Evolutionary conservation across 2,888 invertebrate species (phyloP), one percentile per base, ranked within the genome.

Genomic region (Deroplatys truncata): DNA sequence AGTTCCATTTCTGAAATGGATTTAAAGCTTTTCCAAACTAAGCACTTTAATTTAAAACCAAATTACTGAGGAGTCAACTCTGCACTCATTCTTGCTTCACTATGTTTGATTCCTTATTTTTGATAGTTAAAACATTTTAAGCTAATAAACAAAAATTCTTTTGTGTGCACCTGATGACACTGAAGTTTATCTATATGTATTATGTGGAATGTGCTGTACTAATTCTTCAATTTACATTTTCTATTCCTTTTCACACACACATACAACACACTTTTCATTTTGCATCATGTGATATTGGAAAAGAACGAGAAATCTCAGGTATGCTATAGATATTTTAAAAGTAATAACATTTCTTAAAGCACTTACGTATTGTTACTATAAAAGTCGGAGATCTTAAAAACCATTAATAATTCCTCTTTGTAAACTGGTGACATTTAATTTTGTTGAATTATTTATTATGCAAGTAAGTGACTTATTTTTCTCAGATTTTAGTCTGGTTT

Each of bases 281-380:
- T 91, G 90, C 90, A 91, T 90, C 91, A 83, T 90, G 91, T 89
- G 87, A 90, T 88, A 82, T 90, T 90, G 90, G 89, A 82, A 89
- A 90, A 91, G 91, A 91, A 88, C 87, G 89, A 85, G 91, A 91
- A 88, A 84, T 90, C 29, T 85, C 91, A 91, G 91, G 91, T 91
- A 91, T 56, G 84, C 82, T 89, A 86, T 89, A 72, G 56, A 72
- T 72, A 72, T 72, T 20, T 72, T 72, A 20, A 72, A 72, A 85
- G 35, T 28, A 20, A 20, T 72, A 72, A 72, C 16, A 72, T 72
- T 72, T 82, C 20, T 15, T 28, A 29, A 29, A 28, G 35, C 29
- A 82, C 28, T 28, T 88, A 88, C 28, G 3, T 87, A 20, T 83
- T 83, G 82, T 7, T 88, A 88, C 28, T 82, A n/a, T 88, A 15